These are phyloP conservation scores for Silurus asotus DNA, from an alignment of 2,113 vertebrate genomes.

Conservation along the genomic window DNA sequence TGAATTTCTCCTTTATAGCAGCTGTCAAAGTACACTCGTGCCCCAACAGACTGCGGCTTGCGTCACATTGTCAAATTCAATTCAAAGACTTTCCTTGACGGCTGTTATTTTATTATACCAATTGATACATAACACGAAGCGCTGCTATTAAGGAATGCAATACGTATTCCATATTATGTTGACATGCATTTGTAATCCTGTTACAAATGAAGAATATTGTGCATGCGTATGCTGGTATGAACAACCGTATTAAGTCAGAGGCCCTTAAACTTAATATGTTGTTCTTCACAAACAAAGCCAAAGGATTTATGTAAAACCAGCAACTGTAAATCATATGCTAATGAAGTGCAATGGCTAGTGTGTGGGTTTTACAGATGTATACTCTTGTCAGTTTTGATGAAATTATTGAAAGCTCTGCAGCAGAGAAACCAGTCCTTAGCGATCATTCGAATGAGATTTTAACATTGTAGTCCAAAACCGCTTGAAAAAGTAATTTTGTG, in stretches of 20 bases:
- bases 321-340: slow-evolving; percentile 8
- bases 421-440: not conserved
- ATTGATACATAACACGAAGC: not conserved
- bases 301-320: slow-evolving; percentile 15
- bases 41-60: not conserved
- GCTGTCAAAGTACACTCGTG: not conserved
- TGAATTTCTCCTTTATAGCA: not conserved
- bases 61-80: not conserved
- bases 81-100: not conserved
- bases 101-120: not conserved
- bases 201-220: not conserved
- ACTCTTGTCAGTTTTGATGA: not conserved
- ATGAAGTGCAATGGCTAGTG: not conserved
- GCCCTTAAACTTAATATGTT: not conserved
- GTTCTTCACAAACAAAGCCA: slow-evolving; percentile 19
- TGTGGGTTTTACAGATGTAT: not conserved
- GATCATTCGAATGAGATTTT: not conserved
- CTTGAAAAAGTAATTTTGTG: not conserved
- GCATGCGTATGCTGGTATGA: not conserved
- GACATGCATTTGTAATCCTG: not conserved
- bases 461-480: slow-evolving; percentile 1
- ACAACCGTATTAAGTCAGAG: not conserved
- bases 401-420: not conserved
- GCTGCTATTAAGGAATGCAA: not conserved
- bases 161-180: not conserved